Evolutionary conservation across 2,113 vertebrate species (phyloP), one percentile per base, ranked within the genome.

Genomic region (Corapipo altera): DNA sequence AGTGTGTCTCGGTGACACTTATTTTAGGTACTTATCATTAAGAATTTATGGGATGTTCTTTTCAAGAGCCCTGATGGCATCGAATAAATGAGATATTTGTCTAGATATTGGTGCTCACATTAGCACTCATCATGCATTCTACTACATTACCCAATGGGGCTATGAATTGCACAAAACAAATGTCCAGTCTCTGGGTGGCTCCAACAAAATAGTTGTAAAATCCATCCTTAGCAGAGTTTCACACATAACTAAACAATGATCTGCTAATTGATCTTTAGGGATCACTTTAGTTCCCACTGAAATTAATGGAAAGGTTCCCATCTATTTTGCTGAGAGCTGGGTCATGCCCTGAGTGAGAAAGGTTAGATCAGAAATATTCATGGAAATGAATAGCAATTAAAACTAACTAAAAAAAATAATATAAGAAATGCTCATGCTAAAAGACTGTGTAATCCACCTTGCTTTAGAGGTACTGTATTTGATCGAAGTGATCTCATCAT

Each of bases 1-100:
- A 51, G 12, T 51, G 46, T 65, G 41, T 77, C 46, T 73, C 46
- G 62, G 37, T 83, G 74, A 90, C 59, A 52, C 46, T 85, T 88
- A 75, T 66, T 94, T 89, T 87, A 85, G 77, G 32, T 72, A 89
- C 66, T 95, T 86, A 69, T 41, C 44, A 85, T 85, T 91, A 96
- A 89, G 67, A 94, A 96, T 95, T 95, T 87, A 89, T 74, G 22
- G n/a, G 26, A 11, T 62, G n/a, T 72, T 87, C 52, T 89, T 95
- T 93, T 79, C 71, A 93, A 69, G 26, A 88, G 20, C 28, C 20
- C 8, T 54, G 55, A 71, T 48, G 33, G 9, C 65, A 71, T 32
- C 51, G 30, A 91, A 67, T 79, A 89, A 95, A 86, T 0, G 13
- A 92, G 66, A 19, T 76, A 70, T 94, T 87, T 88, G 33, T 93